phyloP scores from a whole-genome alignment of 2,113 vertebrate species.

The Grallaria varia region DNA sequence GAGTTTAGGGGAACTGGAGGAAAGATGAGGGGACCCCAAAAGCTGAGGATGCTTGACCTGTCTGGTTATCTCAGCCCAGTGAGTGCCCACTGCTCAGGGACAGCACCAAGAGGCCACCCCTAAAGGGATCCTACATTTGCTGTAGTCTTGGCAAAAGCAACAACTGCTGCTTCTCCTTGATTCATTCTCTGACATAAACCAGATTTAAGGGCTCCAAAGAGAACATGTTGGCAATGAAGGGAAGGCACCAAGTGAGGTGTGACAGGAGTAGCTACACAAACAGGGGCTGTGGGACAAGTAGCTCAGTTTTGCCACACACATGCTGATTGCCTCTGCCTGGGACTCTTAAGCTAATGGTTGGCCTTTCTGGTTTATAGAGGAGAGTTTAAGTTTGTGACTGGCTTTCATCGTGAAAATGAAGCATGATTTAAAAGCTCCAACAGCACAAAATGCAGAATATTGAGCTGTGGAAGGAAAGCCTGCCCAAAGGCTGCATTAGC shows the following conservation, averaged over 20 bases:
- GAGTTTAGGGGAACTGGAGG: background rate
- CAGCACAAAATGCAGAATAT: background rate
- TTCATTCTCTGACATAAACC: background rate
- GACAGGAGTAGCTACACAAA: background rate
- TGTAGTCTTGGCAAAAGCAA: background rate
- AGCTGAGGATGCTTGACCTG: background rate
- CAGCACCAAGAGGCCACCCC: background rate
- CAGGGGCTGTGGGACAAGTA: background rate
- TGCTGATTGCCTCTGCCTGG: background rate
- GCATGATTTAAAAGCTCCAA: background rate
- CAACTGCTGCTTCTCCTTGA: background rate
- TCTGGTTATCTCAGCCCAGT: background rate
- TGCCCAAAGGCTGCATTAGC: background rate
- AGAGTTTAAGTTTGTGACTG: background rate
- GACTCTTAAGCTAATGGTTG: background rate
- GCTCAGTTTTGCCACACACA: background rate
- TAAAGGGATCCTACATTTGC: background rate
- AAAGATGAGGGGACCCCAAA: background rate
- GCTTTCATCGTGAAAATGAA: conserved; percentile 19
- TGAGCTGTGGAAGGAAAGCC: background rate
- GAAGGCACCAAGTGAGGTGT: background rate
- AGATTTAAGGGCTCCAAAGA: background rate
- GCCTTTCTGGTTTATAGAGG: background rate
- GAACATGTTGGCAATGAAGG: background rate
- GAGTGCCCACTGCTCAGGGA: background rate